Conservation (phyloP, 64 coral and sea anemone genomes). For the Pachyseris speciosa region DNA sequence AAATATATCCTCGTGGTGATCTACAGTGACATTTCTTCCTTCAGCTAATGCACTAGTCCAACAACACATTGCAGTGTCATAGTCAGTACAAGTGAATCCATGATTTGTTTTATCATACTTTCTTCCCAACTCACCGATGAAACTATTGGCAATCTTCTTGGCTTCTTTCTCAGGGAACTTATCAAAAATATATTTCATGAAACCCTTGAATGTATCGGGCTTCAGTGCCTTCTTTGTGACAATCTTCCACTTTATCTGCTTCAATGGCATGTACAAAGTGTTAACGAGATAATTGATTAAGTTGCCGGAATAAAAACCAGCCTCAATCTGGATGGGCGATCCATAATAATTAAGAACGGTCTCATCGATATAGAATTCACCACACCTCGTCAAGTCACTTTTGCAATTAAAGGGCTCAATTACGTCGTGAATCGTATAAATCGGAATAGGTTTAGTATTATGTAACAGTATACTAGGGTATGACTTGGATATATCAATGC, state of each 20-base stretch:
- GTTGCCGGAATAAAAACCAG: background rate
- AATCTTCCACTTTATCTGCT: conserved; percentile 22
- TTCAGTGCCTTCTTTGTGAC: background rate
- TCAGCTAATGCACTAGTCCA: conserved; percentile 27
- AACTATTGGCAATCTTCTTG: conserved; percentile 27
- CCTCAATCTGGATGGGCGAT: background rate
- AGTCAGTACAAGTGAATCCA: conserved; percentile 4
- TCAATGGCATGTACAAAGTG: background rate
- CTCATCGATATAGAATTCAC: conserved; percentile 11
- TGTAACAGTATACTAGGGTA: background rate
- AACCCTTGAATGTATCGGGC: conserved; percentile 29
- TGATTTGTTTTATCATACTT: conserved; percentile 22
- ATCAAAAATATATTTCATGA: conserved; percentile 36
- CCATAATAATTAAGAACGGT: background rate
- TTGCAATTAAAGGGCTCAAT: background rate
- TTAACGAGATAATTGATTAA: background rate
- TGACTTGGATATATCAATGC: background rate
- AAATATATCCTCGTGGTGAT: background rate
- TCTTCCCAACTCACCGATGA: conserved; percentile 17
- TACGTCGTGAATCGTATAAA: background rate
- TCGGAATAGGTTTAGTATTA: background rate
- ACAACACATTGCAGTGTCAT: conserved; percentile 50
- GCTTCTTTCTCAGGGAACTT: background rate
- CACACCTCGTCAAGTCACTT: background rate
- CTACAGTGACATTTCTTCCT: conserved; percentile 22